Evolutionary conservation across 2,888 invertebrate genomes (phyloP), one percentile per base, ranked within the genome.

Genomic region (Villa cingulata): DNA sequence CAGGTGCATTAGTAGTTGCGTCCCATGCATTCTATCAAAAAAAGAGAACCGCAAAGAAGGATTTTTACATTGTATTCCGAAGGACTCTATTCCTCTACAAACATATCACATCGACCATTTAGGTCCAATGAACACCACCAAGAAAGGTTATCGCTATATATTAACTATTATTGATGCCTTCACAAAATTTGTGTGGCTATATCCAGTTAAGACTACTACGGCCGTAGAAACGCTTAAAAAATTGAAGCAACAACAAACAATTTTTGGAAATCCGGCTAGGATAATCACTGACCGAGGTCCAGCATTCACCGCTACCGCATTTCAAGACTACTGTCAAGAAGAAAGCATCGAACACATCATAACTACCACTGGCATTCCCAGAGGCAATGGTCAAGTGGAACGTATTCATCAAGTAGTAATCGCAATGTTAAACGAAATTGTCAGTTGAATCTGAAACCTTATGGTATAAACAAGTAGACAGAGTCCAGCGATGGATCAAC

Each of bases 71-170:
- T 20, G 41, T 29, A 55, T 54, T 29, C 45, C 51, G 18, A 45
- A 50, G 43, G 37, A 41, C 38, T 29, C 50, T 17, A 47, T 55
- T 36, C 51, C 56, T 41, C 40, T 51, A 41, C 29, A 18, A 38
- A 45, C 4, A 46, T 16, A 46, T 19, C 55, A 57, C 45, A 34
- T 50, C 4, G 57, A 58, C 46, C 56, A 57, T 49, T 18, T 52
- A 15, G 52, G 55, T 10, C 57, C 56, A 2, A 51, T 55, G 18
- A 38, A 42, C 2, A 49, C 42, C 18, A 53, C 44, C 12, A 37
- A 37, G 12, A 37, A 16, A 14, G 48, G 52, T 12, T 38, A 52
- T 36, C 37, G 39, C 17, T 38, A 53, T 43, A 38, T 55, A 9
- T 40, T 54, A 14, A 50, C 43, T 16, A 20, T 48, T 2, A 37